Evolutionary conservation across 2,888 invertebrate species (phyloP), one percentile per base, ranked within the genome.

Genomic region (Cosmia trapezina): DNA sequence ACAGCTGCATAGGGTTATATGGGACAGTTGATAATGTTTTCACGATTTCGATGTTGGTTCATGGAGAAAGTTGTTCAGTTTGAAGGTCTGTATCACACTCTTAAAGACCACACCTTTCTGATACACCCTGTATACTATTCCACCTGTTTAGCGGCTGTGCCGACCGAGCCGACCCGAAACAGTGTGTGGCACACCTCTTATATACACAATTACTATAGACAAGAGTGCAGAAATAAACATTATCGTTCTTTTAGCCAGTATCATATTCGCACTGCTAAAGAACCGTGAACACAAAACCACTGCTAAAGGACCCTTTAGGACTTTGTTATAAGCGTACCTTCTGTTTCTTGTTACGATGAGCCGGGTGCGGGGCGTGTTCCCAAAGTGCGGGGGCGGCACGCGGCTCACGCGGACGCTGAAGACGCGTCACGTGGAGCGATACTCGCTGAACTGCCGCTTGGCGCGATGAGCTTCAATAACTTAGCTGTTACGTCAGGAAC

Each of bases 361-460:
- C 2, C n/a, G 45, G 45, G 41, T 57, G 19, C 17, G 49, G 33
- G 66, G 37, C 0, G 67, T 17, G 41, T 49, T 43, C 4, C 2
- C 6, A 7, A n/a, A 17, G 11, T 2, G 56, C 12, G 12, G 9
- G 19, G 41, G 22, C 8, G 12, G 14, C 61, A 57, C 45, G 22
- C 8, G 12, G 14, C 61, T 53, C 45, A 57, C 54, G 70, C 19
- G 64, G 22, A 69, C 60, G 74, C 57, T 60, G 62, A 74, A 60
- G 79, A 72, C 66, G 49, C 66, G 61, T 67, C 63, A 78, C 54
- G 22, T 53, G 67, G 45, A 53, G 33, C 41, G 62, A 43, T 57
- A 49, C 43, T 62, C 22, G 60, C 56, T 62, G 37, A 61, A 56
- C 60, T 45, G 14, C 12, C 28, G 54, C 66, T 17, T 14, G 54